phyloP scores from a whole-genome alignment of 2,113 vertebrate species.

The Pongo abelii region DNA sequence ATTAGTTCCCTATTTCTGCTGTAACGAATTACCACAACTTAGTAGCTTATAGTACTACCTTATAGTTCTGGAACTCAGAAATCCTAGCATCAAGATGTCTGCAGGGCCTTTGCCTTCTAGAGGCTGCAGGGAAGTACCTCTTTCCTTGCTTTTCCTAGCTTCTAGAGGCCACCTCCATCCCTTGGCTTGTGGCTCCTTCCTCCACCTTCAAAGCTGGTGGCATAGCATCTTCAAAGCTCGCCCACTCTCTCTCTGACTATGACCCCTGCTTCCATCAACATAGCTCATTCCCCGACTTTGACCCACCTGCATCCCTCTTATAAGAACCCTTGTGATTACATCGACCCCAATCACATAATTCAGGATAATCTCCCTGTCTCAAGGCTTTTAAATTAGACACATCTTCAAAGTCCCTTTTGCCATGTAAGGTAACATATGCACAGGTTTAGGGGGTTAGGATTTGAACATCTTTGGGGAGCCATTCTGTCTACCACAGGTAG shows the following conservation, averaged over 20 bases:
- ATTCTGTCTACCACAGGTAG: background rate
- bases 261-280: background rate
- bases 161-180: background rate
- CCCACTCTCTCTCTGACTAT: background rate
- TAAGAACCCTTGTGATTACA: background rate
- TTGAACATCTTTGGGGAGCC: background rate
- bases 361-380: background rate
- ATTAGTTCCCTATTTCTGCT: background rate
- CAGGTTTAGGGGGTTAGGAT: background rate
- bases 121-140: no score
- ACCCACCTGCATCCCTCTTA: background rate
- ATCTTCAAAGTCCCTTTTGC: background rate
- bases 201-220: background rate
- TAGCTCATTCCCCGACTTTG: background rate
- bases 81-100: background rate
- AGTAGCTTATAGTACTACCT: background rate
- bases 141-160: background rate
- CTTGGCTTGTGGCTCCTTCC: background rate
- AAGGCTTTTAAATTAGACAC: background rate
- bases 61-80: background rate
- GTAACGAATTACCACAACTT: background rate
- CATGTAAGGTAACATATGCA: background rate
- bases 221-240: background rate
- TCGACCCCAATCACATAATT: background rate
- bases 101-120: background rate